These are phyloP conservation scores for Amniataba percoides DNA, from an alignment of 2,797 vertebrate species.

Conservation along the genomic window DNA sequence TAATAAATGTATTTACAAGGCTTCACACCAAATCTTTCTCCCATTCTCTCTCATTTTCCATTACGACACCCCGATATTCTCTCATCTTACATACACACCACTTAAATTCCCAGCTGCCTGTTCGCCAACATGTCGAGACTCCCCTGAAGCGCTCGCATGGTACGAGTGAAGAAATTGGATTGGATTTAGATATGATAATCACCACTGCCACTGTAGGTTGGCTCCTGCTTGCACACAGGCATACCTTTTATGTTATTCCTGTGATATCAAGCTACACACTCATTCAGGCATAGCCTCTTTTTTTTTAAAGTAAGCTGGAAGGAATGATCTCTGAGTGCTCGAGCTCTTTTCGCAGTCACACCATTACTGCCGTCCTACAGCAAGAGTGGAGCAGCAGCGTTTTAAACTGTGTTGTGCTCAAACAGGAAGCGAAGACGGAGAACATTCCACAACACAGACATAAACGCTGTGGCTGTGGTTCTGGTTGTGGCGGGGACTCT, in stretches of 20 bases:
- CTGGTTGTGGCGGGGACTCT: conserved; percentile 7
- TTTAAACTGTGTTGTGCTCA: conserved; percentile 26
- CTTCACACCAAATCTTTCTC: conserved; percentile 46
- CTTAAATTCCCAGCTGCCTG: conserved; percentile 55
- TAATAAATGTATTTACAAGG: conserved; percentile 61
- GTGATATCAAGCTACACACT: conserved; percentile 31
- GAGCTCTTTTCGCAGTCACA: conserved; percentile 7
- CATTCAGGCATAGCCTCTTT: conserved; percentile 27
- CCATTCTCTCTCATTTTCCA: conserved; percentile 47
- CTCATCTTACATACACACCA: conserved; percentile 44
- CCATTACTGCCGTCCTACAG: conserved; percentile 16
- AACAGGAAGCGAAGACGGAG: conserved; percentile 55
- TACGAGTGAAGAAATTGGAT: conserved; percentile 56
- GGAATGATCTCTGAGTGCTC: conserved; percentile 12
- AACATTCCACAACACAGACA: conserved; percentile 47
- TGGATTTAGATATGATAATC: conserved; percentile 67
- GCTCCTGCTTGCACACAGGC: conserved; percentile 34
- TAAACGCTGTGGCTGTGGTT: conserved; percentile 33
- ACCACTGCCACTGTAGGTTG: conserved; percentile 37
- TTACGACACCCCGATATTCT: conserved; percentile 42
- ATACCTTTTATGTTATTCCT: conserved; percentile 48
- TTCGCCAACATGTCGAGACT: conserved; percentile 66
- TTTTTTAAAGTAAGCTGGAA: conserved; percentile 34
- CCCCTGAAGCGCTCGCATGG: conserved; percentile 51
- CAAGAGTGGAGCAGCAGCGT: conserved; percentile 13